phyloP scores from a whole-genome alignment of 2,888 invertebrate species.

The Troides aeacus region DNA sequence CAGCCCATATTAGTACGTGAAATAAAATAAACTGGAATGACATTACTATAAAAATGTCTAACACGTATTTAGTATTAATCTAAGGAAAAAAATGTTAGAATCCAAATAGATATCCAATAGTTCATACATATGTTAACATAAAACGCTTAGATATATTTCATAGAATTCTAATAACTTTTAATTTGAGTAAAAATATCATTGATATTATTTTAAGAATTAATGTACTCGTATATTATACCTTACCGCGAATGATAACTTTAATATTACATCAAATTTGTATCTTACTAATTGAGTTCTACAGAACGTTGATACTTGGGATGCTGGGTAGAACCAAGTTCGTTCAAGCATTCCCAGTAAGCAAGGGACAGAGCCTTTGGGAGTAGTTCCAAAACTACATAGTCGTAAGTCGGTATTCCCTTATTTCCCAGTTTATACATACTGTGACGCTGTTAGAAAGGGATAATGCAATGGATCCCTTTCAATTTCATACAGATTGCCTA shows the following conservation, averaged over 20 bases:
- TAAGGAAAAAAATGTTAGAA: too few relatives aligned
- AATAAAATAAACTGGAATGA: too few relatives aligned
- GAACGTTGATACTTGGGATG: conserved; percentile 13
- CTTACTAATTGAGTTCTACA: conserved; percentile 18
- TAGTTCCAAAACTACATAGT: conserved; percentile 25
- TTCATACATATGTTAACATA: too few relatives aligned
- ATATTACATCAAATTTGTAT: conserved; percentile 21
- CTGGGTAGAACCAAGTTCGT: conserved; percentile 3
- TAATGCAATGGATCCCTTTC: conserved; percentile 7
- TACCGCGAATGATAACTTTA: conserved; percentile 9
- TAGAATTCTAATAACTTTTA: background rate
- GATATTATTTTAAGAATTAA: background rate
- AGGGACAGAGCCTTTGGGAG: conserved; percentile 29
- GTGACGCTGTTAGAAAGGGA: conserved; percentile 18
- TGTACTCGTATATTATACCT: background rate
- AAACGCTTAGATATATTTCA: too few relatives aligned
- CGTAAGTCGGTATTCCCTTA: conserved; percentile 9
- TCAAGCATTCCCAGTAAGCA: conserved; percentile 18
- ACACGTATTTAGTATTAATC: too few relatives aligned
- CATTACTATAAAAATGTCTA: too few relatives aligned
- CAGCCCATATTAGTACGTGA: too few relatives aligned
- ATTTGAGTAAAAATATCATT: background rate
- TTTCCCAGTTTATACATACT: conserved; percentile 20
- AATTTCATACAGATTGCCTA: background rate
- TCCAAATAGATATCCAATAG: too few relatives aligned